Conservation (phyloP, 2,888 invertebrate species). For the Teleogryllus oceanicus region DNA sequence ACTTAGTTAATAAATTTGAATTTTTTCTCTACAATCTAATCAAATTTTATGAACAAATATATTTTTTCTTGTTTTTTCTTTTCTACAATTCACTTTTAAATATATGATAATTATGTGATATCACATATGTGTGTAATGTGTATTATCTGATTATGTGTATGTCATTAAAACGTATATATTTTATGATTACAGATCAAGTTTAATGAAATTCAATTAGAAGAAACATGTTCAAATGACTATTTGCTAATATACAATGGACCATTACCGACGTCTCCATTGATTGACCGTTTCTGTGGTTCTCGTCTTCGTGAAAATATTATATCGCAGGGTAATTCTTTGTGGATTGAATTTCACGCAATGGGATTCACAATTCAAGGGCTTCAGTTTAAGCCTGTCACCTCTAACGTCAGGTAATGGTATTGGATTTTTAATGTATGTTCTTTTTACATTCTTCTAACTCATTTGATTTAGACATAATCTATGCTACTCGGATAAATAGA, state of each 20-base stretch:
- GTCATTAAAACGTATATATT: neutral
- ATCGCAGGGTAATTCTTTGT: conserved; percentile 55
- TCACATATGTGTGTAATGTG: too few species aligned
- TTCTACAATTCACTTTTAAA: neutral
- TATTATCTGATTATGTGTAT: too few species aligned
- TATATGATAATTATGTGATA: neutral
- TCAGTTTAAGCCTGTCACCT: conserved; percentile 44
- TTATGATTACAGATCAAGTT: conserved; percentile 48
- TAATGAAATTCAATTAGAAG: conserved; percentile 54
- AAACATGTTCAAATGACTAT: conserved; percentile 57
- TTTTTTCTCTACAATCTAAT: too few species aligned
- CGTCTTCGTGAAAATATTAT: conserved; percentile 50
- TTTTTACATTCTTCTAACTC: too few species aligned
- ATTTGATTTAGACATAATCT: too few species aligned
- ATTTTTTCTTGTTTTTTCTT: neutral
- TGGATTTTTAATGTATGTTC: too few species aligned
- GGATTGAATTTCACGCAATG: conserved; percentile 67
- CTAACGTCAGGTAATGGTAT: conserved; percentile 41
- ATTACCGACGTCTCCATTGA: conserved; percentile 49
- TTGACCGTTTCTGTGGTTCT: conserved; percentile 63
- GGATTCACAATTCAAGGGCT: conserved; percentile 42
- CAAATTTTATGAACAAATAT: too few species aligned
- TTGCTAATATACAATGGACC: conserved; percentile 55
- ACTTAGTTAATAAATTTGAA: too few species aligned
- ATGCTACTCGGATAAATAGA: too few species aligned